Conservation (phyloP, 1,140 invertebrate species). For the Oncopeltus fasciatus region DNA sequence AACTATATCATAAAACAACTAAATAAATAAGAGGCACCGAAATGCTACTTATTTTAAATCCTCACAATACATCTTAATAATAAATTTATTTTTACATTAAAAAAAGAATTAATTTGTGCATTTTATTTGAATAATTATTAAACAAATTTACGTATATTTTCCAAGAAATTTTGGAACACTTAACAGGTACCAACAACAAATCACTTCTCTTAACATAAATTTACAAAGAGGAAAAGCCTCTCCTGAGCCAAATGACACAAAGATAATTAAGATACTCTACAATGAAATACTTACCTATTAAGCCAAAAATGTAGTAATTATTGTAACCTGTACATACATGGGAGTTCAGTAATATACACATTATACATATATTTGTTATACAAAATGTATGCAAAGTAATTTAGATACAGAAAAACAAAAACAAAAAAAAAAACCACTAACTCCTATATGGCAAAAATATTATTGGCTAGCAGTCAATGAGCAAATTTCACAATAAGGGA, state of each 20-base stretch:
- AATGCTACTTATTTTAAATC: no score
- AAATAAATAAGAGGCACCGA: no score
- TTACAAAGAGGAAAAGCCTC: not conserved
- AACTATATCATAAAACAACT: no score
- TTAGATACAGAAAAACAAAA: not conserved
- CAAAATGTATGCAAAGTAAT: not conserved
- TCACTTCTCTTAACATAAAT: not conserved
- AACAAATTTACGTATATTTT: no score
- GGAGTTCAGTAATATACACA: not conserved
- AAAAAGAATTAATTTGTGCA: no score
- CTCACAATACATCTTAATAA: no score
- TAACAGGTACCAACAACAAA: not conserved
- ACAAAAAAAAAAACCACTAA: not conserved
- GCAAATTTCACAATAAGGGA: not conserved
- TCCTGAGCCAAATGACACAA: not conserved
- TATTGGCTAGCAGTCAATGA: not conserved
- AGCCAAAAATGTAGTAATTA: not conserved
- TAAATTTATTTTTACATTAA: no score
- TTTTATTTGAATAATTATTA: no score
- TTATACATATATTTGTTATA: not conserved
- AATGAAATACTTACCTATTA: not conserved
- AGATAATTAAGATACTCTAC: not conserved
- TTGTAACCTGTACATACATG: not conserved
- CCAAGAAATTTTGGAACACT: not conserved
- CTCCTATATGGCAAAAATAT: slow-evolving; percentile 5